phyloP scores from a whole-genome alignment of 2,113 vertebrate species.

The Heterotilapia buettikoferi region DNA sequence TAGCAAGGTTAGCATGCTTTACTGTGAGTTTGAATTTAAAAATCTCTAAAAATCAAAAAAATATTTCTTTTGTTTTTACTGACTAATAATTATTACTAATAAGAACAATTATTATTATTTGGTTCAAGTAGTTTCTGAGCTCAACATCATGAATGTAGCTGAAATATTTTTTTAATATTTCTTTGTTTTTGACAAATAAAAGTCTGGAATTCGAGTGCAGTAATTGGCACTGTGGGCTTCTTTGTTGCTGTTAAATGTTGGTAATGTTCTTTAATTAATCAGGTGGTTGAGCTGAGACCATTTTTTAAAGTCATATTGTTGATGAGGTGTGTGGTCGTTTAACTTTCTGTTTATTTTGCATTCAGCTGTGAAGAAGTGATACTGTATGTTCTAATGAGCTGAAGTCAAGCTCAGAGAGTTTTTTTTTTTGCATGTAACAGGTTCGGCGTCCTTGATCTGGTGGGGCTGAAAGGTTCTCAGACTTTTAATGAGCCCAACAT shows the following conservation, averaged over 20 bases:
- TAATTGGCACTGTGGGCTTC: neutral
- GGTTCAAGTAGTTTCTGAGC: neutral
- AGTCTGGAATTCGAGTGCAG: neutral
- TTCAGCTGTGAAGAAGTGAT: conserved; percentile 17
- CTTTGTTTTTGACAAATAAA: neutral
- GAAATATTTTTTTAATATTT: neutral
- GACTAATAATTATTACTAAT: neutral
- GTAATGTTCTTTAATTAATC: conserved; percentile 2
- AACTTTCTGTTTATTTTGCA: conserved; percentile 29
- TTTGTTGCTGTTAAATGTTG: neutral
- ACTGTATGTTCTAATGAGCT: conserved; percentile 27
- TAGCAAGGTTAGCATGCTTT: neutral
- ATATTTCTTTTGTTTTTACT: fast-evolving
- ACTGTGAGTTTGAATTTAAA: fast-evolving
- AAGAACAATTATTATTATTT: neutral
- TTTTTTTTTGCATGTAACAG: neutral
- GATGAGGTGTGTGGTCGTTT: conserved; percentile 24
- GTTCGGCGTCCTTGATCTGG: neutral
- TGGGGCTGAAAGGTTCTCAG: neutral
- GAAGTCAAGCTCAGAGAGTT: neutral
- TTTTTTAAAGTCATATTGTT: conserved; percentile 21
- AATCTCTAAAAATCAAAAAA: neutral
- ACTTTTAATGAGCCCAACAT: conserved; percentile 5
- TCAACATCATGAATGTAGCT: too few relatives aligned
- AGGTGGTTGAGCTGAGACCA: neutral